These are phyloP conservation scores for Echiichthys vipera DNA, from an alignment of 2,797 vertebrate species.

Conservation along the genomic window DNA sequence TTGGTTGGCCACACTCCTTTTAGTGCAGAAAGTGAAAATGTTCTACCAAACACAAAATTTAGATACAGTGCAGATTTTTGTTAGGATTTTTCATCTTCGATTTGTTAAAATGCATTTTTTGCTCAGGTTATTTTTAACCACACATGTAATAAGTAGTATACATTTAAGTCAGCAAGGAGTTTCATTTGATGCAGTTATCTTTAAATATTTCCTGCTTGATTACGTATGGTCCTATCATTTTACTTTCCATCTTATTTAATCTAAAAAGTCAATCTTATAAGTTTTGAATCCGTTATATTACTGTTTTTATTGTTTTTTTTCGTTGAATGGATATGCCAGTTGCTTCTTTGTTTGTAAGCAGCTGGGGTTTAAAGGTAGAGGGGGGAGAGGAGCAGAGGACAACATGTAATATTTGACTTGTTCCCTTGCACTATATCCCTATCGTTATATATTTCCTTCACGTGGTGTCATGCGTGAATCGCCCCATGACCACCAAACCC, in stretches of 20 bases:
- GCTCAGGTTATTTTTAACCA: slow-evolving; percentile 37
- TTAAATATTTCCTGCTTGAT: slow-evolving; percentile 48
- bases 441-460: slow-evolving; percentile 98
- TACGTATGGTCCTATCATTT: slow-evolving; percentile 56
- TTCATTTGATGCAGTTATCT: slow-evolving; percentile 38
- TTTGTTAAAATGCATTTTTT: slow-evolving; percentile 16
- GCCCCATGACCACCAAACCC: slow-evolving; percentile 89
- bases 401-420: slow-evolving; percentile 94
- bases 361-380: slow-evolving; percentile 83
- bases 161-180: slow-evolving; percentile 26
- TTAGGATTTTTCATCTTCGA: background rate
- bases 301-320: slow-evolving; percentile 77
- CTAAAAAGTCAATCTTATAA: slow-evolving; percentile 55
- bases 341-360: slow-evolving; percentile 86
- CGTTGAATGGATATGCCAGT: slow-evolving; percentile 85
- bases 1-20: slow-evolving; percentile 6
- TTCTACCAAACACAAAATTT: slow-evolving; percentile 71
- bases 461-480: slow-evolving; percentile 93
- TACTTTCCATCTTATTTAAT: slow-evolving; percentile 58
- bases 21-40: slow-evolving; percentile 77
- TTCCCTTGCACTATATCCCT: slow-evolving; percentile 98
- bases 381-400: slow-evolving; percentile 84
- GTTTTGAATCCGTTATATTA: slow-evolving; percentile 56
- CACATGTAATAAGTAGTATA: slow-evolving; percentile 37
- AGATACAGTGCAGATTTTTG: slow-evolving; percentile 20